These are phyloP conservation scores for Linyphia triangularis DNA, from an alignment of 2,888 invertebrate genomes.

Conservation along the genomic window DNA sequence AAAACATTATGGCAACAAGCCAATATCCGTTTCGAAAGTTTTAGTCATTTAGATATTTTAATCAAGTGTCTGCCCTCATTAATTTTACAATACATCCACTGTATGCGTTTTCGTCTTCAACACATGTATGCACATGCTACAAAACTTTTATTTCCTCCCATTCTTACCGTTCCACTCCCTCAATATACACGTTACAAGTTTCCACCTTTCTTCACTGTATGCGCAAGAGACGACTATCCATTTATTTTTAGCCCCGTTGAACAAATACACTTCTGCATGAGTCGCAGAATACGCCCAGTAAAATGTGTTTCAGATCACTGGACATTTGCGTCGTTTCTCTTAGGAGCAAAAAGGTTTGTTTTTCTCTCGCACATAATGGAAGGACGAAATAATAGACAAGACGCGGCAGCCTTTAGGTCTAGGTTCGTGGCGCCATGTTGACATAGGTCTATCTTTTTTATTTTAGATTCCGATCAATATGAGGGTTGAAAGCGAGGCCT, in stretches of 20 bases:
- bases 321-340: constrained; percentile 24
- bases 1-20: too few relatives aligned
- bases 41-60: too few relatives aligned
- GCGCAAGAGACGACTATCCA: background rate
- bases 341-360: constrained; percentile 33
- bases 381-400: constrained; percentile 42
- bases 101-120: too few relatives aligned
- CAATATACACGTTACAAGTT: too few relatives aligned
- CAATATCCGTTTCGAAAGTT: too few relatives aligned
- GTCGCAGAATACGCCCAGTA: background rate
- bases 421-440: constrained; percentile 56
- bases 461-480: constrained; percentile 29
- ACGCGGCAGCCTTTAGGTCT: constrained; percentile 45
- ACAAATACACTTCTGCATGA: background rate
- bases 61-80: too few relatives aligned
- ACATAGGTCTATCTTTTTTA: constrained; percentile 48
- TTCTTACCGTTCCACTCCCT: too few relatives aligned
- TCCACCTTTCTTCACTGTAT: background rate
- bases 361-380: constrained; percentile 43
- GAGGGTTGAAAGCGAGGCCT: constrained; percentile 42
- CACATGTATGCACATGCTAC: too few relatives aligned
- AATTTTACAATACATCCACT: too few relatives aligned
- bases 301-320: constrained; percentile 37
- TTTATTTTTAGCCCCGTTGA: background rate
- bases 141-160: too few relatives aligned